Percentiles rank a stretch among this genome's conserved stretches.
phyloP scores from a whole-genome alignment of 2,888 invertebrate species.

The Hoplodrina blanda region DNA sequence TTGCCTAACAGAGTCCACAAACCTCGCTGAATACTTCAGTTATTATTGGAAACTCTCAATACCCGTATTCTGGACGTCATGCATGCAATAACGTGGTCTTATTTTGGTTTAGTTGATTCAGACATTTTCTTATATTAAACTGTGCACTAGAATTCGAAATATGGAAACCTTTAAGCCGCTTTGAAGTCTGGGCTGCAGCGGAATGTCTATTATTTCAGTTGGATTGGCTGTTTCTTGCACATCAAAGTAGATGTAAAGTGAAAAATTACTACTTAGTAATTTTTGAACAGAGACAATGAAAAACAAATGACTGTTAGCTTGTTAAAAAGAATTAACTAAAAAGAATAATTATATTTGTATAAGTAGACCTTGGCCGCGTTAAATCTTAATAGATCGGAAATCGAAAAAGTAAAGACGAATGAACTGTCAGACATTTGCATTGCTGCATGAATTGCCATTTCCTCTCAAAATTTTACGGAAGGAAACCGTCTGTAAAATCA shows the following conservation, averaged over 20 bases:
- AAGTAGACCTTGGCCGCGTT: neutral
- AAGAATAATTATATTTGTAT: neutral
- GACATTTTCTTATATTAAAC: slow-evolving; percentile 56
- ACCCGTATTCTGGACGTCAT: slow-evolving; percentile 70
- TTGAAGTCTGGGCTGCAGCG: slow-evolving; percentile 8
- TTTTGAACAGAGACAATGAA: neutral
- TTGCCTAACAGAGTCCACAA: slow-evolving; percentile 63
- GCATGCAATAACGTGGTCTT: slow-evolving; percentile 72
- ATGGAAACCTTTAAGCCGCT: slow-evolving; percentile 39
- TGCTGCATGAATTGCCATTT: slow-evolving; percentile 38
- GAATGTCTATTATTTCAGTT: slow-evolving; percentile 16
- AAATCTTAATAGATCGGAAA: slow-evolving; percentile 4
- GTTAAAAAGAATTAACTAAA: neutral
- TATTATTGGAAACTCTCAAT: slow-evolving; percentile 79
- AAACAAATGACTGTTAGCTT: neutral
- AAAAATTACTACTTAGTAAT: neutral
- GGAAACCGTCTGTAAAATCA: slow-evolving; percentile 51
- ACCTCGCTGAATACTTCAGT: slow-evolving; percentile 74
- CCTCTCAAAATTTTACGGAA: slow-evolving; percentile 33
- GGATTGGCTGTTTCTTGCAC: slow-evolving; percentile 12
- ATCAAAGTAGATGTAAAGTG: neutral
- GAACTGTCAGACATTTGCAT: slow-evolving; percentile 23
- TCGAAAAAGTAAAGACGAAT: neutral
- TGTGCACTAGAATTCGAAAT: slow-evolving; percentile 39
- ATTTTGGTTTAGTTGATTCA: slow-evolving; percentile 67